Evolutionary conservation across 1,140 invertebrate species (phyloP).

Genomic region (Drosophila rufa): DNA sequence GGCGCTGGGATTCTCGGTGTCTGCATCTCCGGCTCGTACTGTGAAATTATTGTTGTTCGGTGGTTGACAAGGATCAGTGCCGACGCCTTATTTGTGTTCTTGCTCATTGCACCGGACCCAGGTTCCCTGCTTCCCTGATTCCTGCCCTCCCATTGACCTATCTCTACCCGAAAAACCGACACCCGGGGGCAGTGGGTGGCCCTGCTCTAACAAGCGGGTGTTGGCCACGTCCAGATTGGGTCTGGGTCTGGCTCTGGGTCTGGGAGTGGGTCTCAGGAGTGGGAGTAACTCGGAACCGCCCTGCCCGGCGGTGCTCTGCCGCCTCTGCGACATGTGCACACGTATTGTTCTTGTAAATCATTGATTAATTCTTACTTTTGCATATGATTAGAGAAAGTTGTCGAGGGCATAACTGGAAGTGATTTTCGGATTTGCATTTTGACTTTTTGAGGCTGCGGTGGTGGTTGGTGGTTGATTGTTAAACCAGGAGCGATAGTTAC

Average conservation of each 20-base stretch:
- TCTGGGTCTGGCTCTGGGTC: conserved; percentile 27
- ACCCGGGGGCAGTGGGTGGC: conserved; percentile 67
- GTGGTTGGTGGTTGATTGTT: conserved; percentile 23
- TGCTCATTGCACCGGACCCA: conserved; percentile 63
- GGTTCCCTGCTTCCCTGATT: conserved; percentile 13
- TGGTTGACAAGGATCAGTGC: conserved; percentile 82
- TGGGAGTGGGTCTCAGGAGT: conserved; percentile 6
- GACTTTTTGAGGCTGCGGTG: conserved; percentile 17
- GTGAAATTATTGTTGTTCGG: conserved; percentile 76
- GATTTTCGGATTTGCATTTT: conserved; percentile 51
- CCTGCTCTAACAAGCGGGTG: conserved; percentile 70
- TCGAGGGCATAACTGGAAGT: conserved; percentile 29
- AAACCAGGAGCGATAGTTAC: conserved; percentile 36
- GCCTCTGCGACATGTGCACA: conserved; percentile 71
- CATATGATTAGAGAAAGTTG: conserved; percentile 77
- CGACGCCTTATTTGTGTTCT: conserved; percentile 81
- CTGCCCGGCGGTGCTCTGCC: conserved; percentile 39
- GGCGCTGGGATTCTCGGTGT: conserved; percentile 27
- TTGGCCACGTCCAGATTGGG: conserved; percentile 38
- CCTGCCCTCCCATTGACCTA: conserved; percentile 32
- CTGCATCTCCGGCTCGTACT: conserved; percentile 23
- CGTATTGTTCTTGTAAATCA: conserved; percentile 83
- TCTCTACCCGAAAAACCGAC: conserved; percentile 29
- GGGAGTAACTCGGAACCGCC: conserved; percentile 30
- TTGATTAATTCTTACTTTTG: conserved; percentile 80